Base-by-base conservation (phyloP, 2,113 vertebrate species). In the Aldabrachelys gigantea region DNA sequence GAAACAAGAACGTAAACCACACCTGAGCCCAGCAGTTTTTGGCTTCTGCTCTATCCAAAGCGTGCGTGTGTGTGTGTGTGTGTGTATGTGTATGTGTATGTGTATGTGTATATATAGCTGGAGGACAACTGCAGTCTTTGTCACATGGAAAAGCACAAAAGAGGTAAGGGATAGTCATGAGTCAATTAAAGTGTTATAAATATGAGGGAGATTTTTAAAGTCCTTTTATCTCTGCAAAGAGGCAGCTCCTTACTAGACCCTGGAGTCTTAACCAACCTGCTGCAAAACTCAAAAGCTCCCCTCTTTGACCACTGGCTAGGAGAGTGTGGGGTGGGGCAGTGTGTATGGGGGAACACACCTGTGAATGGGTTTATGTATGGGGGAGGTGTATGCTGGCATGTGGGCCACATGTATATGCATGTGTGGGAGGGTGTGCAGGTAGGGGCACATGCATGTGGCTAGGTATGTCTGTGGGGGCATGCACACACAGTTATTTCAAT, bases 1-100 rank as follows among this genome's bases (percentile, higher is more conserved):
- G 57, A n/a, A n/a, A 69, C 31, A 69, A 69, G 62, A 17, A 7
- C 62, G 17, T 16, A 69, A 69, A n/a, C 62, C 62, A n/a, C 35
- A 69, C 35, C 62, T 69, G 62, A 69, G 31, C 31, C 62, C 35
- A 21, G 62, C 35, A 69, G 62, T 19, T n/a, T n/a, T 65, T 65
- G 31, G 31, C 62, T 65, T 9, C 35, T 69, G 62, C 4, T 69
- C 31, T 35, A 19, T 69, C 35, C 62, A 69, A 19, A 17, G 31
- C 1, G 3, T 7, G 2, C 5, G 62, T 35, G 62, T 25, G 56
- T 11, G 10, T 25, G 8, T 21, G 3, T 54, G 2, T 54, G 6
- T 50, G 3, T 54, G 6, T 54, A 7, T 54, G 8, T 29, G 3
- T 19, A 8, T 21, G 7, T 53, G 3, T 22, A 8, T 54, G 8